Percentiles rank a stretch among this genome's conserved stretches.
Evolutionary conservation across 2,888 invertebrate species (phyloP).

Genomic region (Acleris sparsana): DNA sequence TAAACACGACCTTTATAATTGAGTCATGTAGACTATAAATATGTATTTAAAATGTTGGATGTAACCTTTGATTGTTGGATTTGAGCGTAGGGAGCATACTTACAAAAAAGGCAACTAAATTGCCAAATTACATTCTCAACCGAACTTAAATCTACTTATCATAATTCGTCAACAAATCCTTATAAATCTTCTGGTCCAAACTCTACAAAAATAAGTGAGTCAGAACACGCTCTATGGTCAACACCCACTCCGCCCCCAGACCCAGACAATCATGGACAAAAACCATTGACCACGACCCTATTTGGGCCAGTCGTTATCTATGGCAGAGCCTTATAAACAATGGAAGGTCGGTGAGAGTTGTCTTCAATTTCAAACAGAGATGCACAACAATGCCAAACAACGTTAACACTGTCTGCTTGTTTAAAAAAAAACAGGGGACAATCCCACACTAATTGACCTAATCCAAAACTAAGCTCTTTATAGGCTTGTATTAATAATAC

Average conservation of each 20-base stretch:
- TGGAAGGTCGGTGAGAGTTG: slow-evolving; percentile 9
- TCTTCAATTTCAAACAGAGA: not conserved
- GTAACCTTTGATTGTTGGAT: too few species aligned
- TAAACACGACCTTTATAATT: too few species aligned
- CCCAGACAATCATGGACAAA: slow-evolving; percentile 17
- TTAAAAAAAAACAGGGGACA: too few species aligned
- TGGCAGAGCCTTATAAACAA: slow-evolving; percentile 14
- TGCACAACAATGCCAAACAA: not conserved
- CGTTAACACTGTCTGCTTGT: too few species aligned
- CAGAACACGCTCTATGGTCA: slow-evolving; percentile 11
- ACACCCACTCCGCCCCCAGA: slow-evolving; percentile 33
- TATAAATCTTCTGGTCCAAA: not conserved
- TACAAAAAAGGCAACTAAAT: fast-evolving
- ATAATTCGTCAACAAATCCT: not conserved
- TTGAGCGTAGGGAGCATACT: too few species aligned
- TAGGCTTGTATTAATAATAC: too few species aligned
- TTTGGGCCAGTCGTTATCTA: slow-evolving; percentile 16
- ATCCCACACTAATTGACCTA: too few species aligned
- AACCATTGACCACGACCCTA: slow-evolving; percentile 25
- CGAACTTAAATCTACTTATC: not conserved
- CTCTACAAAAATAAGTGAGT: slow-evolving; percentile 1
- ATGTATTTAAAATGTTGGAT: too few species aligned
- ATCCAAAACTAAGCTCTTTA: too few species aligned
- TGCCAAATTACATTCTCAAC: too few species aligned
- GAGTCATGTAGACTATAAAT: too few species aligned